phyloP scores from a whole-genome alignment of 2,888 invertebrate genomes.

The Exocentrus adspersus region DNA sequence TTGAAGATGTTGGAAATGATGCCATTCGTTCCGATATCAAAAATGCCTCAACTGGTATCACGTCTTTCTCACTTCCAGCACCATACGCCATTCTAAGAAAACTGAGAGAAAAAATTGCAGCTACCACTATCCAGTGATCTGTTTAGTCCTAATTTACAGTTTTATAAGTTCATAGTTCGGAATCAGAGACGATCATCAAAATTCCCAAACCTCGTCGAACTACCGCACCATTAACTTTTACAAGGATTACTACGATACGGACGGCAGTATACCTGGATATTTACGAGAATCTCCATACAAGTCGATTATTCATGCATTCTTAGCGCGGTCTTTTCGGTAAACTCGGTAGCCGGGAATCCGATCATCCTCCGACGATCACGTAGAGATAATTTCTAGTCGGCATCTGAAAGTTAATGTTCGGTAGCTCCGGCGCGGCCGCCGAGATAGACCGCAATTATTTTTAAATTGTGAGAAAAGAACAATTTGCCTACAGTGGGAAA shows the following conservation, averaged over 20 bases:
- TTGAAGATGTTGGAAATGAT: too few relatives aligned
- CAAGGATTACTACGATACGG: conserved; percentile 12
- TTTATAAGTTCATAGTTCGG: too few relatives aligned
- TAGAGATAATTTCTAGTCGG: conserved; percentile 52
- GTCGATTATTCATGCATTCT: conserved; percentile 16
- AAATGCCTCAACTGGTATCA: too few relatives aligned
- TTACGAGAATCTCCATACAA: conserved; percentile 9
- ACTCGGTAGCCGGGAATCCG: conserved; percentile 42
- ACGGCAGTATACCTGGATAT: conserved; percentile 18
- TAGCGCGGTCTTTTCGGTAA: conserved; percentile 19
- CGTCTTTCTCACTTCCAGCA: too few relatives aligned
- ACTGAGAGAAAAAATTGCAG: too few relatives aligned
- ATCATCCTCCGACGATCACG: conserved; percentile 49
- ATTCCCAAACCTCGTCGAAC: too few relatives aligned
- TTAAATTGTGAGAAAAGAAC: conserved; percentile 59
- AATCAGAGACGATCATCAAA: too few relatives aligned
- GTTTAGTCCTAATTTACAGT: too few relatives aligned
- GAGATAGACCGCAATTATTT: conserved; percentile 59
- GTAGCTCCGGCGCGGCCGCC: conserved; percentile 53
- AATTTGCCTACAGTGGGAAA: conserved; percentile 35
- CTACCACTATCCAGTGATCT: too few relatives aligned
- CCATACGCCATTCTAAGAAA: too few relatives aligned
- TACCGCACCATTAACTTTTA: not conserved
- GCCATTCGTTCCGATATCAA: too few relatives aligned
- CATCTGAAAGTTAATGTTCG: conserved; percentile 51